These are phyloP conservation scores for Chrysemys picta DNA, from an alignment of 2,113 vertebrate species.

Conservation along the genomic window DNA sequence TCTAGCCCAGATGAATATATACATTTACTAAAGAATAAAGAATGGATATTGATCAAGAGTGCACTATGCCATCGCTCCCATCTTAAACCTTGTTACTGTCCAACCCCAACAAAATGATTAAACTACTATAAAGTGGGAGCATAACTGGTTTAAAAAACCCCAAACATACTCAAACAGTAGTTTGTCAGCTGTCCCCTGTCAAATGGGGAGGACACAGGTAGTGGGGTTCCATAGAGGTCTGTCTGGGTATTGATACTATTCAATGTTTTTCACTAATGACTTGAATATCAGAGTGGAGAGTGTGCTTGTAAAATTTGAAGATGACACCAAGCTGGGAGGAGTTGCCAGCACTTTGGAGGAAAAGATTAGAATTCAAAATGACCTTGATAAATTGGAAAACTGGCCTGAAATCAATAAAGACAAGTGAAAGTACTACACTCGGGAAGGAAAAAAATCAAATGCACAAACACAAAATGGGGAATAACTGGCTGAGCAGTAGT, in stretches of 20 bases:
- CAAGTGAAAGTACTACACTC: neutral
- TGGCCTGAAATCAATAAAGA: neutral
- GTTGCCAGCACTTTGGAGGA: neutral
- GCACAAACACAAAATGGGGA: neutral
- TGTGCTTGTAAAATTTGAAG: neutral
- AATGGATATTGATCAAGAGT: accelerated
- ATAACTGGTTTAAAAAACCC: neutral
- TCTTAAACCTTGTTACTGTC: accelerated
- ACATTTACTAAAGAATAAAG: accelerated
- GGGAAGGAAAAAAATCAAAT: neutral
- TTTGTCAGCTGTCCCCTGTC: neutral
- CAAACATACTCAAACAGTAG: neutral
- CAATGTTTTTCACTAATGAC: neutral
- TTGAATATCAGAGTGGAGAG: neutral
- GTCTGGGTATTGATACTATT: neutral
- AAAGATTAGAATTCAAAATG: neutral
- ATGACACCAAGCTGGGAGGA: neutral
- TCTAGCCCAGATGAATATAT: accelerated
- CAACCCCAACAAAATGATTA: neutral
- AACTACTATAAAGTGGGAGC: neutral
- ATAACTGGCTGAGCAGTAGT: neutral
- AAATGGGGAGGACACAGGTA: neutral
- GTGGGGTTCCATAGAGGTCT: neutral
- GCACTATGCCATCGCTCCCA: neutral
- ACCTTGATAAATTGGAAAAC: neutral